phyloP scores from a whole-genome alignment of 2,113 vertebrate species.

The Pycnonotus jocosus region DNA sequence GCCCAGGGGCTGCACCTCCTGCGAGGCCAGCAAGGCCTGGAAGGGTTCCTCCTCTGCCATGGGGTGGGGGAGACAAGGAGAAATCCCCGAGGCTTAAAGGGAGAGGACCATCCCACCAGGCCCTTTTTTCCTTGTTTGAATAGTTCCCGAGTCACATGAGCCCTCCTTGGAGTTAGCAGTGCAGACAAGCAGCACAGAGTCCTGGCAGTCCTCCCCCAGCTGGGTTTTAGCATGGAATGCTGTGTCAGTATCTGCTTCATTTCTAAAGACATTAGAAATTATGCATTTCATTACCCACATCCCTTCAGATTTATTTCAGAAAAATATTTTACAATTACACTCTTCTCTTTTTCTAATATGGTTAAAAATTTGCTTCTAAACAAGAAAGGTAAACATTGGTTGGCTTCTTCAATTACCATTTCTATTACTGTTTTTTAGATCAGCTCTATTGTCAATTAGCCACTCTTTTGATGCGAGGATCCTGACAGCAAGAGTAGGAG shows the following conservation, averaged over 20 bases:
- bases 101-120: background rate
- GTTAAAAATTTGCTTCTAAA: background rate
- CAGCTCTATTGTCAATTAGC: background rate
- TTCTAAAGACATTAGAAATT: background rate
- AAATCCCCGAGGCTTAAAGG: background rate
- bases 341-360: background rate
- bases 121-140: background rate
- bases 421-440: background rate
- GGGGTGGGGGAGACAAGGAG: background rate
- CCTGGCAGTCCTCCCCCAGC: background rate
- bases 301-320: background rate
- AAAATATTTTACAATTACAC: background rate
- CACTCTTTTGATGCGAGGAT: background rate
- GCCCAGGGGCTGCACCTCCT: accelerated
- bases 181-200: background rate
- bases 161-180: background rate
- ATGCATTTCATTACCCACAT: background rate
- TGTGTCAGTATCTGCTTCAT: background rate
- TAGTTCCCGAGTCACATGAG: background rate
- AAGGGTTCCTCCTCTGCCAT: background rate
- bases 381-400: background rate
- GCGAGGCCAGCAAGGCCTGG: background rate
- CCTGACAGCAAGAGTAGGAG: background rate
- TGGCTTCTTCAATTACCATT: background rate
- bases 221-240: background rate